A percentile compares a stretch with the other conserved stretches of the same genome.
These are phyloP conservation scores for Leucophora obtusa DNA, from an alignment of 2,888 invertebrate species.

Conservation along the genomic window DNA sequence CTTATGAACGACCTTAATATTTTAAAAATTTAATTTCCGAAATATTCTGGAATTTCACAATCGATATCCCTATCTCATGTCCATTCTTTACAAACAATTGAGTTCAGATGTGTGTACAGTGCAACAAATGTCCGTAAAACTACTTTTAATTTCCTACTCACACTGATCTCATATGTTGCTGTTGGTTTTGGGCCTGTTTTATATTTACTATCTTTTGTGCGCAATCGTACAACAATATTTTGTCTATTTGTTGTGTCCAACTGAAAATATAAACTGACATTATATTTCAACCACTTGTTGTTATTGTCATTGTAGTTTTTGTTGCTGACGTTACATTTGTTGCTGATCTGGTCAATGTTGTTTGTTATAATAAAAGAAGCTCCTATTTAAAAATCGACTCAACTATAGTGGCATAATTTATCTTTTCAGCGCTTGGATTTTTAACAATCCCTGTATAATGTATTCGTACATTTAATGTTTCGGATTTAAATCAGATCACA, in stretches of 20 bases:
- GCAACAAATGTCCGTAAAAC: background rate
- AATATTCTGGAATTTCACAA: too few species aligned
- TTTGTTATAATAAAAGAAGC: conserved; percentile 10
- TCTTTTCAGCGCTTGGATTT: conserved; percentile 43
- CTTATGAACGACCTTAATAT: too few species aligned
- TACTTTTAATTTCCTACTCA: background rate
- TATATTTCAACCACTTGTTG: background rate
- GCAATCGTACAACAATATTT: conserved; percentile 21
- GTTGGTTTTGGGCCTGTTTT: background rate
- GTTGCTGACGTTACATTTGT: background rate
- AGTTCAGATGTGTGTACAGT: too few species aligned
- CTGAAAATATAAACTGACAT: conserved; percentile 45
- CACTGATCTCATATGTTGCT: background rate
- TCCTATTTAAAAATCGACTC: conserved; percentile 12
- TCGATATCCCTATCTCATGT: too few species aligned
- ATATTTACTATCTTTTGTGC: background rate
- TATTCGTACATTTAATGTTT: conserved; percentile 21
- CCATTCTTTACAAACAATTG: too few species aligned
- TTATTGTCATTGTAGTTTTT: too few species aligned
- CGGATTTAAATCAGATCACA: conserved; percentile 48
- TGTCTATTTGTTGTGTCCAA: conserved; percentile 32
- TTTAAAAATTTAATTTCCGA: too few species aligned
- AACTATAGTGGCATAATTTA: conserved; percentile 24
- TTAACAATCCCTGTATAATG: conserved; percentile 35
- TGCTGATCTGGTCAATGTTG: conserved; percentile 5